Evolutionary conservation across 2,797 vertebrate genomes (phyloP).

Genomic region (Erpetoichthys calabaricus): DNA sequence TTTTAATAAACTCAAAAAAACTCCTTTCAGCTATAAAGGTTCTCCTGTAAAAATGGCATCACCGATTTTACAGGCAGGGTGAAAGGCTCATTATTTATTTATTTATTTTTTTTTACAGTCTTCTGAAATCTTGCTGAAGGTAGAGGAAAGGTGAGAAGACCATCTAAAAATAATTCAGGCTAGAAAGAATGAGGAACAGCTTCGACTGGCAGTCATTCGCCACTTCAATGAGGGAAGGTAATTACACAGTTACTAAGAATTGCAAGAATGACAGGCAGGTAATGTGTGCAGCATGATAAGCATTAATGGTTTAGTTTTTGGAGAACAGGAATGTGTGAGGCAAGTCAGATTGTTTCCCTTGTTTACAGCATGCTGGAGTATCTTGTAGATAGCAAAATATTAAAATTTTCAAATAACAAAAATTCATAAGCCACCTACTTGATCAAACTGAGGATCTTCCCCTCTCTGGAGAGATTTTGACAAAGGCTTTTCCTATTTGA

Average conservation of each 20-base stretch:
- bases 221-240: too few species aligned
- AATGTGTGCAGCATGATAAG: background rate
- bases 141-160: too few species aligned
- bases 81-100: too few species aligned
- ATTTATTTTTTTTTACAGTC: too few species aligned
- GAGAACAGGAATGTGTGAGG: background rate
- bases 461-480: conserved; percentile 89
- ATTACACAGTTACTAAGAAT: too few species aligned
- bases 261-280: background rate
- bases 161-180: too few species aligned
- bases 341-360: background rate
- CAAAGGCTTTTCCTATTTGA: conserved; percentile 80
- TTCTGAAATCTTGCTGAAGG: too few species aligned
- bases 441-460: conserved; percentile 94
- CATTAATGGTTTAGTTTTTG: background rate
- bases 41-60: background rate
- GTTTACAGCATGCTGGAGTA: background rate
- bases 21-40: background rate
- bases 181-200: too few species aligned
- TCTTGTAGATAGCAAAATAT: background rate
- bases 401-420: conserved; percentile 3
- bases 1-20: background rate
- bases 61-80: background rate
- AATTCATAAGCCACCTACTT: conserved; percentile 54
- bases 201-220: too few species aligned